Evolutionary conservation across 2,113 vertebrate genomes (phyloP).

Genomic region (Thamnophis sirtalis): DNA sequence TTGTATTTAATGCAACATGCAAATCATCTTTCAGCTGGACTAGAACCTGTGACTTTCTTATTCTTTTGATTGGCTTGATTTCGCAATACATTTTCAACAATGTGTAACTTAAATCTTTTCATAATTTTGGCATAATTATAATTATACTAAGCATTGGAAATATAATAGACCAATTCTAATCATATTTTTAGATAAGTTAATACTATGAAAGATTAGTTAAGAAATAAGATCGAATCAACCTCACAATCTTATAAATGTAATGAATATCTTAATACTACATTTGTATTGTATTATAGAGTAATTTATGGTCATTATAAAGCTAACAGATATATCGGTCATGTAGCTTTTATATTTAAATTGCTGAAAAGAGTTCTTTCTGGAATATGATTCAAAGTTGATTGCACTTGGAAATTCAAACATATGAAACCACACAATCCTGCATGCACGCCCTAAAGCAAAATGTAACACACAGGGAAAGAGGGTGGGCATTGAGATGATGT

Average conservation of each 20-base stretch:
- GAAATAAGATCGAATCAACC: constrained; percentile 17
- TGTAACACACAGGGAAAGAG: background rate
- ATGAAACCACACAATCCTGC: background rate
- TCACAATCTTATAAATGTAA: constrained; percentile 5
- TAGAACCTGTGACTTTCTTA: background rate
- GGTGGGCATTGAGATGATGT: background rate
- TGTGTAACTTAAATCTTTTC: background rate
- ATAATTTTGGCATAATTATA: background rate
- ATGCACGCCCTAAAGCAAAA: background rate
- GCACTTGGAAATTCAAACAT: background rate
- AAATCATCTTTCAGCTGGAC: too few relatives aligned
- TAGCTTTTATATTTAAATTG: constrained; percentile 35
- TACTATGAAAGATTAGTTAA: constrained; percentile 41
- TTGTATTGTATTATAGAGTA: constrained; percentile 13
- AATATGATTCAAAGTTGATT: constrained; percentile 13
- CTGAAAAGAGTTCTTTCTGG: constrained; percentile 22
- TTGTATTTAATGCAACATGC: background rate
- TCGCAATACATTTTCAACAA: background rate
- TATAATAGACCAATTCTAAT: background rate
- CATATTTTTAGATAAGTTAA: constrained; percentile 6
- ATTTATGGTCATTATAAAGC: constrained; percentile 53
- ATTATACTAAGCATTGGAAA: background rate
- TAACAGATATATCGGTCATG: constrained; percentile 57
- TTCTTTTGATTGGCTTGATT: background rate
- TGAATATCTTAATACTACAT: constrained; percentile 32